Evolutionary conservation across 1,140 invertebrate species (phyloP).

Genomic region (Drosophila bocki): DNA sequence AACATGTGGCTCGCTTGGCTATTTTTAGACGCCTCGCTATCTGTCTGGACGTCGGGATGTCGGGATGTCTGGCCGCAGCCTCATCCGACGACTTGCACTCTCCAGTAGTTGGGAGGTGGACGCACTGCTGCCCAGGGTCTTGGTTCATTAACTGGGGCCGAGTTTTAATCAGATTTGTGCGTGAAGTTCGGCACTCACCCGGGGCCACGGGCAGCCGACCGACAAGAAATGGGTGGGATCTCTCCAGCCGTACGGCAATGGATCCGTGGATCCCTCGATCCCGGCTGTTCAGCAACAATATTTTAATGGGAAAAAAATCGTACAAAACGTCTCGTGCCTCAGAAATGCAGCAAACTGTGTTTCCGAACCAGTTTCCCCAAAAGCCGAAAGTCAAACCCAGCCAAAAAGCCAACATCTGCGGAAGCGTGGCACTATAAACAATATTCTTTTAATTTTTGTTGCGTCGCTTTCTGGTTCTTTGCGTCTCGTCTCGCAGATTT

Average conservation of each 20-base stretch:
- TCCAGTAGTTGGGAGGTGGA: conserved; percentile 9
- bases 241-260: background rate
- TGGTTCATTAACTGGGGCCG: conserved; percentile 68
- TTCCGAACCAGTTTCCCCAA: conserved; percentile 61
- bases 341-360: conserved; percentile 18
- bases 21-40: conserved; percentile 65
- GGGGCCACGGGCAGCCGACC: conserved; percentile 13
- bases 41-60: conserved; percentile 35
- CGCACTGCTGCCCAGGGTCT: conserved; percentile 32
- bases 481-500: conserved; percentile 64
- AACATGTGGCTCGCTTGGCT: conserved; percentile 67
- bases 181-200: conserved; percentile 57
- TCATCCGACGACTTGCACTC: conserved; percentile 17
- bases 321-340: conserved; percentile 26
- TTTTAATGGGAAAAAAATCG: conserved; percentile 40
- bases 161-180: conserved; percentile 78
- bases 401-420: conserved; percentile 49
- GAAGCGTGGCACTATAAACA: conserved; percentile 75
- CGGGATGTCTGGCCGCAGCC: conserved; percentile 31
- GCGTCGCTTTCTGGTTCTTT: conserved; percentile 38
- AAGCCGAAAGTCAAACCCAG: conserved; percentile 5
- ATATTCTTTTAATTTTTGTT: conserved; percentile 67
- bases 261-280: background rate
- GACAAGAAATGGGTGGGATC: conserved; percentile 67
- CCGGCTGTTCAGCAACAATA: conserved; percentile 22